phyloP scores from a whole-genome alignment of 1,140 invertebrate genomes.

The Patella vulgata region DNA sequence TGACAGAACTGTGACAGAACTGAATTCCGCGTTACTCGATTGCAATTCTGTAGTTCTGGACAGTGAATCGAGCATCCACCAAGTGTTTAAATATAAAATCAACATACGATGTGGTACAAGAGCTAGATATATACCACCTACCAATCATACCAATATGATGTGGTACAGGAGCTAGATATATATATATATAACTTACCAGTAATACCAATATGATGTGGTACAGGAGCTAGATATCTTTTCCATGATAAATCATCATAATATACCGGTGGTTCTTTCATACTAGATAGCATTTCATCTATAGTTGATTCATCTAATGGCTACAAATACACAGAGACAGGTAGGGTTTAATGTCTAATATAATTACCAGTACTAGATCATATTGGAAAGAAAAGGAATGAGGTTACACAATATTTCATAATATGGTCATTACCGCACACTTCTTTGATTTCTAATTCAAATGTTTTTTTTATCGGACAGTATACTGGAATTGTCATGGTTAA shows the following conservation, averaged over 20 bases:
- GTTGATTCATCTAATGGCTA: conserved; percentile 6
- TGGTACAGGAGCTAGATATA: background rate
- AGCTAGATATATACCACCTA: background rate
- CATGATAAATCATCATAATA: conserved; percentile 69
- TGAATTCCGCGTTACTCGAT: too few species aligned
- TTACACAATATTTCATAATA: too few species aligned
- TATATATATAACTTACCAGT: conserved; percentile 1
- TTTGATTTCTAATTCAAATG: too few species aligned
- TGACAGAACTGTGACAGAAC: too few species aligned
- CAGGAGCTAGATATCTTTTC: conserved; percentile 79
- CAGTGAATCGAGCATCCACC: background rate
- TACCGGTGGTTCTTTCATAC: conserved; percentile 40
- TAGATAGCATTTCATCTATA: background rate
- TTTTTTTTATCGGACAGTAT: too few species aligned
- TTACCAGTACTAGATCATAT: background rate
- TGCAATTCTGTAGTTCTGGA: too few species aligned
- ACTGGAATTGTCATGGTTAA: too few species aligned
- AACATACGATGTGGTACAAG: background rate
- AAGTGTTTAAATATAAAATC: background rate
- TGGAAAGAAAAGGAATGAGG: background rate
- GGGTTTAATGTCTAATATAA: background rate
- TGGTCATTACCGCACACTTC: too few species aligned
- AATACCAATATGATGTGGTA: conserved; percentile 73
- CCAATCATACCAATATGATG: background rate
- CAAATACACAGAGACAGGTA: background rate